phyloP scores from a whole-genome alignment of 2,113 vertebrate species.

The Dicaeum eximium region DNA sequence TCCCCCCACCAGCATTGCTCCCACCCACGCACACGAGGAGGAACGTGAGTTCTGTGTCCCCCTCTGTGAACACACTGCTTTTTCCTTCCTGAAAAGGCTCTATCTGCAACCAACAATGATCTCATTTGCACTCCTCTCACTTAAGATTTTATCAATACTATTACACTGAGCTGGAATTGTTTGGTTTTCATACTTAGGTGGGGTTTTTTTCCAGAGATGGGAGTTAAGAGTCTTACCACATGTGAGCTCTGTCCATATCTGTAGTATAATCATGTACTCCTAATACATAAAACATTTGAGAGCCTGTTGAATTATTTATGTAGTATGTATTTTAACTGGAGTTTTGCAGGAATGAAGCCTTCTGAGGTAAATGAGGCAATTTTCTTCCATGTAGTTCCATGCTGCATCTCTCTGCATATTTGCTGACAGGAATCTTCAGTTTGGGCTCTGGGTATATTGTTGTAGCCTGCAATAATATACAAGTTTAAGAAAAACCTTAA shows the following conservation, averaged over 20 bases:
- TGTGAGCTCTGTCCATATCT: conserved; percentile 39
- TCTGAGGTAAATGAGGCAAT: conserved; percentile 54
- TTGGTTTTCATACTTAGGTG: not conserved
- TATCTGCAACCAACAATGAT: not conserved
- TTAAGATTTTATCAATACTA: conserved; percentile 3
- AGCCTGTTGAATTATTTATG: conserved; percentile 54
- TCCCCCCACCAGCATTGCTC: not conserved
- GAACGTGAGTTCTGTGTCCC: not conserved
- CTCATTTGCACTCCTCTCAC: not conserved
- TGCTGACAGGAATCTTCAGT: conserved; percentile 1
- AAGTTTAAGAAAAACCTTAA: not conserved
- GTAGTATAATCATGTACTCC: conserved; percentile 54
- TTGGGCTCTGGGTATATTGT: not conserved
- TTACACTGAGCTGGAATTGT: not conserved
- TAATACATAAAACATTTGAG: conserved; percentile 60
- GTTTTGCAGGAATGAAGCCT: conserved; percentile 34
- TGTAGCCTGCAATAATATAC: not conserved
- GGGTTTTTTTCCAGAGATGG: not conserved
- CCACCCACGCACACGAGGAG: not conserved
- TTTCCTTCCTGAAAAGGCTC: not conserved
- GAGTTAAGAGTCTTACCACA: not conserved
- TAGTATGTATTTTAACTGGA: conserved; percentile 45
- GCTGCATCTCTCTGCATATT: conserved; percentile 12
- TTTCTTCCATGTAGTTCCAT: conserved; percentile 36
- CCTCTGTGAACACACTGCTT: not conserved